phyloP scores from a whole-genome alignment of 2,888 invertebrate species.

The Cancer borealis region DNA sequence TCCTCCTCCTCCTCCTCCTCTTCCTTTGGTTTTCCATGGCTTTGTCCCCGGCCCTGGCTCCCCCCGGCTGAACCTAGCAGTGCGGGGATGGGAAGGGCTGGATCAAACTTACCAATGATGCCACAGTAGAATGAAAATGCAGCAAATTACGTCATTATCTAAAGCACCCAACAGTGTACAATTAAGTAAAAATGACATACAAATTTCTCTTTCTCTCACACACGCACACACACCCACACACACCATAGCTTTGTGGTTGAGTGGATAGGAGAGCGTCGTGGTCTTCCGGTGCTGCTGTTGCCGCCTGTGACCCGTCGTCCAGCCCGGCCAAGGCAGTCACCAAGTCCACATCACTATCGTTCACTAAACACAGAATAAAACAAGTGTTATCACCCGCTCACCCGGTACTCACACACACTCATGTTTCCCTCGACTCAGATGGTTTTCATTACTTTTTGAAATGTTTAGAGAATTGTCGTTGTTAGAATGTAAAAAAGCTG shows the following conservation, averaged over 20 bases:
- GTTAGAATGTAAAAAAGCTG: no score
- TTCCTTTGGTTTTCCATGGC: neutral
- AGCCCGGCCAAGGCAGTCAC: slow-evolving; percentile 67
- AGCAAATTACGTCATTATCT: neutral
- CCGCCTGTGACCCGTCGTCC: slow-evolving; percentile 70
- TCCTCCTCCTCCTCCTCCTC: slow-evolving; percentile 64
- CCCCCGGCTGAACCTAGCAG: slow-evolving; percentile 7
- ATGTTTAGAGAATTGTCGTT: no score
- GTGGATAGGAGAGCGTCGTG: slow-evolving; percentile 69
- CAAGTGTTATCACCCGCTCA: neutral
- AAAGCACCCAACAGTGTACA: neutral
- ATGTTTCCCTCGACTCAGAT: neutral
- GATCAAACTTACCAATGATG: neutral
- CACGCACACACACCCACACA: neutral
- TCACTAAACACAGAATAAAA: slow-evolving; percentile 54
- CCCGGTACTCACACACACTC: neutral
- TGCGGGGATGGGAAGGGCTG: neutral
- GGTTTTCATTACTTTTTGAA: neutral
- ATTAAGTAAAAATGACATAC: no score
- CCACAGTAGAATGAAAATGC: neutral
- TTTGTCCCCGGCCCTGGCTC: slow-evolving; percentile 14
- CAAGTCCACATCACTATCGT: slow-evolving; percentile 63
- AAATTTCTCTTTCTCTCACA: neutral
- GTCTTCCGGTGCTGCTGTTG: slow-evolving; percentile 59
- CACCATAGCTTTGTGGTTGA: slow-evolving; percentile 42